phyloP scores from a whole-genome alignment of 2,888 invertebrate species.

The Syrista parreyssii region DNA sequence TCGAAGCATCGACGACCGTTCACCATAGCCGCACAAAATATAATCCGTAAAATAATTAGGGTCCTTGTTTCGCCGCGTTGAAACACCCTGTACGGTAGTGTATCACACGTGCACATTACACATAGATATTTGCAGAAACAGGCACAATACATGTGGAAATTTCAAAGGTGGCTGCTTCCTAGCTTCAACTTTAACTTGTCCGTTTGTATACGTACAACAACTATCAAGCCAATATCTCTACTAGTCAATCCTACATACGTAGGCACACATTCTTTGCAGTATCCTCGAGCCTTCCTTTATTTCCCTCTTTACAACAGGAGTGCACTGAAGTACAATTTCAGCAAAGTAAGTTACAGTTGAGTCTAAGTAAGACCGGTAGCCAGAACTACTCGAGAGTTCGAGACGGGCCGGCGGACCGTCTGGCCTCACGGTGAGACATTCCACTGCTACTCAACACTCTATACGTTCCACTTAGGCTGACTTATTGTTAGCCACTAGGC shows the following conservation, averaged over 20 bases:
- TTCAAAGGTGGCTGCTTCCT: no score
- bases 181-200: background rate
- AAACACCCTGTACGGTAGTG: background rate
- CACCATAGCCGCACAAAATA: background rate
- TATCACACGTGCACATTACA: background rate
- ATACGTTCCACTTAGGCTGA: constrained; percentile 57
- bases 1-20: background rate
- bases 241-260: background rate
- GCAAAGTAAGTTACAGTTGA: constrained; percentile 46
- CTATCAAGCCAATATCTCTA: background rate
- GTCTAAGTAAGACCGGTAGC: constrained; percentile 18
- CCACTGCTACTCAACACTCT: constrained; percentile 49
- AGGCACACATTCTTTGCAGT: background rate
- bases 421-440: constrained; percentile 42
- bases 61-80: background rate
- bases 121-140: no score
- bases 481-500: constrained; percentile 19
- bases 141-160: no score
- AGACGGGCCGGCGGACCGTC: constrained; percentile 26
- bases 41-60: background rate
- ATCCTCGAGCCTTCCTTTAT: constrained; percentile 6
- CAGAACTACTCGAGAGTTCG: constrained; percentile 8
- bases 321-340: constrained; percentile 44
- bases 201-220: background rate
- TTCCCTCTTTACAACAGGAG: constrained; percentile 8